A percentile compares a stretch with the other conserved stretches of the same genome.
Conservation (phyloP, 2,888 invertebrate species). For the Tachina lurida region DNA sequence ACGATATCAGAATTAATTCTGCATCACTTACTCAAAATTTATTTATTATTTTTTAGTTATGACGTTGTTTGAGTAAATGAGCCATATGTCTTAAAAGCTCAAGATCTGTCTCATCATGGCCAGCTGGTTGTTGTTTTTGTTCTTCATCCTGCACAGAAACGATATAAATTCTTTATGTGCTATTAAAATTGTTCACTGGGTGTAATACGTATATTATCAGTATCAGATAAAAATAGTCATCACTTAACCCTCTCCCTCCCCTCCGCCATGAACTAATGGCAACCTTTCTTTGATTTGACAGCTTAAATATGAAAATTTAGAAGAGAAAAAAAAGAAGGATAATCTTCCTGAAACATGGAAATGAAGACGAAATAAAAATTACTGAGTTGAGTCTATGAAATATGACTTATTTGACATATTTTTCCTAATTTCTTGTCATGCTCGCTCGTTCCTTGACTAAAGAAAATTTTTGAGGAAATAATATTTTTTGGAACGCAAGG, state of each 20-base stretch:
- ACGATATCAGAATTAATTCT: no score
- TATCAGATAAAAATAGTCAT: constrained; percentile 47
- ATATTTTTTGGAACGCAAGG: constrained; percentile 52
- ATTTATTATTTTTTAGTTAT: no score
- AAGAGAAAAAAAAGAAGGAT: constrained; percentile 35
- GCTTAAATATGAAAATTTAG: constrained; percentile 50
- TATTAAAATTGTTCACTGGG: background rate
- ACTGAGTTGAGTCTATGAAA: constrained; percentile 34
- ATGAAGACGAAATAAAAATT: constrained; percentile 15
- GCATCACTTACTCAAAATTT: no score
- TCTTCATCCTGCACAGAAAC: no score
- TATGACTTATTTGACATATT: constrained; percentile 60
- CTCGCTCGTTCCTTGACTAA: constrained; percentile 1
- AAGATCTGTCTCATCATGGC: no score
- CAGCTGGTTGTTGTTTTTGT: no score
- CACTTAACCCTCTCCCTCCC: constrained; percentile 47
- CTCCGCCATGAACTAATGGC: constrained; percentile 30
- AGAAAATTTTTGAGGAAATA: constrained; percentile 70
- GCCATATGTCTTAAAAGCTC: no score
- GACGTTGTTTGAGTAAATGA: no score
- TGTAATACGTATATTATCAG: constrained; percentile 36
- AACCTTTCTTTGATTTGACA: constrained; percentile 70
- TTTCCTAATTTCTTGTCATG: constrained; percentile 49
- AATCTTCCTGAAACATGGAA: background rate
- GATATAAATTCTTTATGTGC: no score